Conservation (phyloP, 2,113 vertebrate genomes). For the Nibea albiflora region DNA sequence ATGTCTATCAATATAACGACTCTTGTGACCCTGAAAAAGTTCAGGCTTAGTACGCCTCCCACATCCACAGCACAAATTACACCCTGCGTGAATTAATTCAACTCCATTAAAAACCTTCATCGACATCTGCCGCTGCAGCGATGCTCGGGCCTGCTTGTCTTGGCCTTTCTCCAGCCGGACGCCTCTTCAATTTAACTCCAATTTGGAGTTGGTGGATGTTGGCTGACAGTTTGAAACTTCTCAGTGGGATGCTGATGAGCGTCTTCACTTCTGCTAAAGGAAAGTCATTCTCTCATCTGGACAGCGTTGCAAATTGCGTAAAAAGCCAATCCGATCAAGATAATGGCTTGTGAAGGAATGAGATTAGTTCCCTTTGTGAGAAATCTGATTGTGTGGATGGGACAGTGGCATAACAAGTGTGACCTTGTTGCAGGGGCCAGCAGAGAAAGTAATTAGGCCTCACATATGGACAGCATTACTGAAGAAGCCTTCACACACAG, state of each 20-base stretch:
- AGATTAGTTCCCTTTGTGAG: slow-evolving; percentile 83
- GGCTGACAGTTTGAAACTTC: slow-evolving; percentile 86
- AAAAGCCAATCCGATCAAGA: slow-evolving; percentile 78
- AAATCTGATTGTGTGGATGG: slow-evolving; percentile 78
- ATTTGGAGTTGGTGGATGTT: slow-evolving; percentile 84
- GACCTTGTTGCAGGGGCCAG: slow-evolving; percentile 78
- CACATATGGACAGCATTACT: slow-evolving; percentile 66
- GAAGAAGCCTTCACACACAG: slow-evolving; percentile 30
- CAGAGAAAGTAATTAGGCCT: slow-evolving; percentile 77
- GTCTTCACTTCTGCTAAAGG: slow-evolving; percentile 64
- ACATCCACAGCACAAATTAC: slow-evolving; percentile 68
- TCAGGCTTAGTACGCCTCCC: slow-evolving; percentile 53
- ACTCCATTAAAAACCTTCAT: slow-evolving; percentile 76
- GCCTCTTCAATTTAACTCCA: slow-evolving; percentile 80
- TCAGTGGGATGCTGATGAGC: slow-evolving; percentile 69
- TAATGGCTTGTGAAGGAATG: slow-evolving; percentile 85
- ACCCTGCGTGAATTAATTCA: slow-evolving; percentile 73
- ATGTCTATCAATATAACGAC: slow-evolving; percentile 67
- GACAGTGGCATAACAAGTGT: slow-evolving; percentile 75
- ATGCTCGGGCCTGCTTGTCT: slow-evolving; percentile 70
- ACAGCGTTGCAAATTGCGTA: slow-evolving; percentile 64
- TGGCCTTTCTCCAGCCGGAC: slow-evolving; percentile 77
- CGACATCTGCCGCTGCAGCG: slow-evolving; percentile 74
- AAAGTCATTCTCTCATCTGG: slow-evolving; percentile 79
- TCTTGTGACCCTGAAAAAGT: slow-evolving; percentile 66